Base-by-base conservation (phyloP, 2,888 invertebrate species). In the Hymenopus coronatus region DNA sequence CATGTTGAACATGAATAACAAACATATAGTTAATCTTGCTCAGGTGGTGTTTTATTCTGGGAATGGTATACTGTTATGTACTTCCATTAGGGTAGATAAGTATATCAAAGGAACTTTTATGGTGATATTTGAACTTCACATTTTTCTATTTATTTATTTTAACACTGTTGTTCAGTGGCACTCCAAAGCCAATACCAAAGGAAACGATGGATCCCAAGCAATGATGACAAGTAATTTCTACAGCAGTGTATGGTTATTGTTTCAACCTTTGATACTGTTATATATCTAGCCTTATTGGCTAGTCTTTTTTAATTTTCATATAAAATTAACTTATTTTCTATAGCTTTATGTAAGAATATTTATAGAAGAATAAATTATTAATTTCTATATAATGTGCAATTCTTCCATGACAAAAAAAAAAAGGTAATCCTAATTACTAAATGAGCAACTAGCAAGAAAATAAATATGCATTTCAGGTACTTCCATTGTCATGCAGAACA, bases 251-350 rank as follows among this genome's bases (percentile, higher is more conserved):
- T 87, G 87, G 40, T 82, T 82, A 33, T 28, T 85, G 70, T 70
- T 87, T 87, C 33, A 87, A 33, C 82, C 87, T 87, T 87, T 86
- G 86, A 86, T 86, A 86, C 28, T 87, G 87, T 87, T 46, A 85
- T 46, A 85, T 85, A 4, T 54, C 81, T 87, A 82, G 82, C 87
- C 82, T 33, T 87, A 33, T 87, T 82, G 82, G 28, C 82, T 82
- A 87, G 40, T 81, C 25, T 87, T 87, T 87, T 87, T 87, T 33
- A 28, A 82, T 88, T 88, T 84, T 85, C 84, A 54, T 88, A 85
- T 12, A 85, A 81, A 70, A 85, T 28, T 88, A 88, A 88, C 88
- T 88, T 88, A 88, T 88, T 88, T 88, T 88, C 88, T 84, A 88
- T 88, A 85, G 85, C 81, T 88, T 30, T 88, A 88, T 88, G 88